Evolutionary conservation across 1,140 invertebrate genomes (phyloP), one percentile per base, ranked within the genome.

Genomic region (Pararge aegeria): DNA sequence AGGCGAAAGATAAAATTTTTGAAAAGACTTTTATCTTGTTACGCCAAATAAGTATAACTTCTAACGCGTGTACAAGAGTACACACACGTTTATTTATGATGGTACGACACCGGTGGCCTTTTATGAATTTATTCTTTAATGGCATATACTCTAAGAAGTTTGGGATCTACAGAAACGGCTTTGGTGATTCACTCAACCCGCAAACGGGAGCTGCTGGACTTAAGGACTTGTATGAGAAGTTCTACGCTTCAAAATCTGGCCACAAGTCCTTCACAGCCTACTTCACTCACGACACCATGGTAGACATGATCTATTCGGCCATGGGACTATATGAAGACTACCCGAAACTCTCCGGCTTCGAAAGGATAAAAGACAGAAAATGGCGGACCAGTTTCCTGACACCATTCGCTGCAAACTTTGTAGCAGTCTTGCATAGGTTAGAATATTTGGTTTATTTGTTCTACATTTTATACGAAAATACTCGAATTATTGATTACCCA

Each of bases 201-300:
- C 57, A 63, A 38, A n/a, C 69, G 5, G 70, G 70, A 9, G 64
- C 54, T 19, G 27, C 55, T 9, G 60, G 59, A 7, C 62, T 73
- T 0, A 67, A 63, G 46, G 64, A 73, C 24, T 51, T 73, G n/a
- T 73, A 67, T 15, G 19, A 64, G 27, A 73, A 59, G n/a, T 67
- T 73, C 18, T 29, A 44, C 18, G 61, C 51, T 2, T 19, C 29
- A 7, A 21, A 61, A 2, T 34, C 12, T 37, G 55, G 54, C 4
- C 16, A 42, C 1, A 70, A 54, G 5, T 60, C 58, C 5, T 44
- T 73, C 9, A 61, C 56, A 15, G 67, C 51, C 0, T 73, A 65
- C 40, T 70, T 73, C 46, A 63, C 70, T 13, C 70, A 73, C 16
- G 70, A 63, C 2, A 68, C 70, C 1, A 69, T 73, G 67, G n/a